Percentiles rank a stretch among this genome's conserved stretches.
Conservation (phyloP, 2,113 vertebrate species). For the Xiphophorus maculatus region DNA sequence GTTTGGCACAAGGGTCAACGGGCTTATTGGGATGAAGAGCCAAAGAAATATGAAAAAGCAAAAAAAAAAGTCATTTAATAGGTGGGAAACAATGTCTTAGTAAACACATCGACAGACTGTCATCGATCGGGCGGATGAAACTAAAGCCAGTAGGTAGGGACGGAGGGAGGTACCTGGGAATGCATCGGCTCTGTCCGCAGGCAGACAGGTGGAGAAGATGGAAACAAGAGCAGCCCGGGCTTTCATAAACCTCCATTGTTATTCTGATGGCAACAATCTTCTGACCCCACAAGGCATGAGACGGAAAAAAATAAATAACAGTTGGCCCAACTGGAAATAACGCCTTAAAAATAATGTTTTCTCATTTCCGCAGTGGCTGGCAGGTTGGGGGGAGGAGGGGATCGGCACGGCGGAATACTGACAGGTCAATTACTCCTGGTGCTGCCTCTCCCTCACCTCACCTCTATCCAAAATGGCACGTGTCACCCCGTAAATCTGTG, state of each 20-base stretch:
- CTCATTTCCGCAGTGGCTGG: slow-evolving; percentile 84
- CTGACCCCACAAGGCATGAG: slow-evolving; percentile 59
- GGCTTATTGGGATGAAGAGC: slow-evolving; percentile 58
- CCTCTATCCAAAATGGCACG: slow-evolving; percentile 78
- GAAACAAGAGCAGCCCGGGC: slow-evolving; percentile 44
- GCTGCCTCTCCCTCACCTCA: slow-evolving; percentile 81
- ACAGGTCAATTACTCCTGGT: slow-evolving; percentile 91
- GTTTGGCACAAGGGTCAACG: slow-evolving; percentile 50
- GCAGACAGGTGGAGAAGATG: slow-evolving; percentile 27
- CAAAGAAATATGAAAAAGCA: slow-evolving; percentile 54
- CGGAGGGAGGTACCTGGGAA: slow-evolving; percentile 30
- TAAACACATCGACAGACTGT: slow-evolving; percentile 67
- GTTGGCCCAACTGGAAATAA: slow-evolving; percentile 70
- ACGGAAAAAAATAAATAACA: slow-evolving; percentile 72
- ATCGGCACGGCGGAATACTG: slow-evolving; percentile 77
- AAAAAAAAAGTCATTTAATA: slow-evolving; percentile 26
- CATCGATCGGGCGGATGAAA: slow-evolving; percentile 62
- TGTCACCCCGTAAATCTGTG: slow-evolving; percentile 80
- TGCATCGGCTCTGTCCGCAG: slow-evolving; percentile 35
- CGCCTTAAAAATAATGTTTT: slow-evolving; percentile 83
- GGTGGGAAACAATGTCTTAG: slow-evolving; percentile 54
- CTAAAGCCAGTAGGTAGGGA: slow-evolving; percentile 60
- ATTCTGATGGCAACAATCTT: slow-evolving; percentile 56
- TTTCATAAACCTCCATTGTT: slow-evolving; percentile 66
- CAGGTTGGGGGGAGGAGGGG: slow-evolving; percentile 20